Percentiles rank a stretch among this genome's conserved stretches.
Conservation (phyloP, 2,888 invertebrate species). For the Argyresthia albistria region DNA sequence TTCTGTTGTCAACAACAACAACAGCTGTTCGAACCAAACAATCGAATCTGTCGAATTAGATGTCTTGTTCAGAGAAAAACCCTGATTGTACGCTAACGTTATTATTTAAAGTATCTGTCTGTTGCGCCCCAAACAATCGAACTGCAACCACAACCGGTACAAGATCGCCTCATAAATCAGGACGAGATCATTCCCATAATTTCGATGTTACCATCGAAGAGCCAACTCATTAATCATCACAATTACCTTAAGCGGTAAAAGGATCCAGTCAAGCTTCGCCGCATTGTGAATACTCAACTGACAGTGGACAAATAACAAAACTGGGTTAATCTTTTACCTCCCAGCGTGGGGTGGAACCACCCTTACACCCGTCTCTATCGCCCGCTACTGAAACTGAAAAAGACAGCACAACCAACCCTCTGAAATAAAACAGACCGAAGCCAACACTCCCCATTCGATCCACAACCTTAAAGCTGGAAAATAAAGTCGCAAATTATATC, state of each 20-base stretch:
- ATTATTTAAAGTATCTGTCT: no score
- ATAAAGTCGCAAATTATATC: constrained; percentile 21
- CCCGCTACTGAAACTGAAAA: constrained; percentile 14
- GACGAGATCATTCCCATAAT: constrained; percentile 38
- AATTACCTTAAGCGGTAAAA: constrained; percentile 65
- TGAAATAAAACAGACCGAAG: constrained; percentile 30
- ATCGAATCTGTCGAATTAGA: no score
- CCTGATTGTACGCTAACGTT: no score
- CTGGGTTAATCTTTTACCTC: constrained; percentile 72
- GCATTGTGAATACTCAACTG: constrained; percentile 70
- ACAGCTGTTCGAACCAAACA: no score
- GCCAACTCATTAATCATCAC: constrained; percentile 67
- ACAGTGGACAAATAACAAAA: constrained; percentile 73
- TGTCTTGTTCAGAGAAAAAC: no score
- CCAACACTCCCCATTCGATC: constrained; percentile 13
- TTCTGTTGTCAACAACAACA: no score
- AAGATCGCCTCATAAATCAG: constrained; percentile 46
- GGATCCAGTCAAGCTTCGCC: constrained; percentile 54
- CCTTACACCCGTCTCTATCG: constrained; percentile 41
- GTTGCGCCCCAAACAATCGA: no score
- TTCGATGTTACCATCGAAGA: constrained; percentile 9
- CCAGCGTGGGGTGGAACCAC: constrained; percentile 58
- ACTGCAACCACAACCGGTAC: no score
- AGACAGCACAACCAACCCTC: constrained; percentile 16
- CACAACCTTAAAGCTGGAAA: not conserved